phyloP scores from a whole-genome alignment of 2,797 vertebrate genomes.

The Scomberomorus guttatus region DNA sequence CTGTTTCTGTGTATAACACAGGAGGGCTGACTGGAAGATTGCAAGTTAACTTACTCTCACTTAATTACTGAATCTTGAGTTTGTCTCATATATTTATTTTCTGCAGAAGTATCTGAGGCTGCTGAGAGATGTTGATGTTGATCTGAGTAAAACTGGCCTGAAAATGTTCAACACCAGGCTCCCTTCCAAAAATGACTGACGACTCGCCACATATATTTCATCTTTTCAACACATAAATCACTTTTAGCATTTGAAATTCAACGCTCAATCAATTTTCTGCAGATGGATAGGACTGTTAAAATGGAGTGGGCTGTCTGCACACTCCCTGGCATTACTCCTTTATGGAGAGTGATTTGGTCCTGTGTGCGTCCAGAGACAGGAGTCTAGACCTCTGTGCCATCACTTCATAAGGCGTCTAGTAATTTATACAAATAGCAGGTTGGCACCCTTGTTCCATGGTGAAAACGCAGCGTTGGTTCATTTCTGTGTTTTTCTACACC shows the following conservation, averaged over 20 bases:
- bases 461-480: conserved; percentile 6
- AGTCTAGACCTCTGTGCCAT: conserved; percentile 46
- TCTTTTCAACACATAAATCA: conserved; percentile 19
- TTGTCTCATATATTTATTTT: conserved; percentile 6
- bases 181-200: conserved; percentile 4
- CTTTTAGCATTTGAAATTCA: conserved; percentile 46
- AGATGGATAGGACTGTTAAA: conserved; percentile 39
- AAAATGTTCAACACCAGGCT: neutral
- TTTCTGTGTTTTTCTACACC: conserved; percentile 19
- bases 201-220: conserved; percentile 22
- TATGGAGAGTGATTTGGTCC: conserved; percentile 55
- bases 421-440: conserved; percentile 36
- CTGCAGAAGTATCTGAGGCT: neutral
- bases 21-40: neutral
- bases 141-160: neutral
- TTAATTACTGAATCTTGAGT: neutral
- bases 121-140: conserved; percentile 1
- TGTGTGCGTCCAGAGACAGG: conserved; percentile 30
- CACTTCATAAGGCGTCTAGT: conserved; percentile 26
- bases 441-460: conserved; percentile 9
- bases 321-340: conserved; percentile 44
- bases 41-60: neutral
- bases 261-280: conserved; percentile 37
- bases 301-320: conserved; percentile 28
- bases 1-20: neutral